Base-by-base conservation (phyloP, 2,888 invertebrate species). In the Conchocele bisecta region DNA sequence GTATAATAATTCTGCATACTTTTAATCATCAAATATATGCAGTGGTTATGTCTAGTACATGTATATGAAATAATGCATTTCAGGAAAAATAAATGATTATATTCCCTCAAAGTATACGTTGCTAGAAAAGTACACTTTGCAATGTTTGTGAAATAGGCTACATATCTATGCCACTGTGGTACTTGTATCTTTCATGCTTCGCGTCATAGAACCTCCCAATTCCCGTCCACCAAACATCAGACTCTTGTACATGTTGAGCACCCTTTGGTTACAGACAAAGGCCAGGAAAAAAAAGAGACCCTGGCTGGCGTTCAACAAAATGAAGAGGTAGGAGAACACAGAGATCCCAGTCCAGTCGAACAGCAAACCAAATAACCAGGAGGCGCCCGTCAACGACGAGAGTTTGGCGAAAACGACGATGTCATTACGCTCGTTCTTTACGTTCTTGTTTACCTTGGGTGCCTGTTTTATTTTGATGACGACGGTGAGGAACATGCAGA, bases 311-410 rank as follows among this genome's bases (percentile, higher is more conserved):
- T 71, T 67, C 31, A 67, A 20, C 9, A 75, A n/a, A 9, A 70
- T 63, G 35, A 64, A 75, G 15, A 75, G 9, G n/a, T 59, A 75
- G 9, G 63, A 57, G 57, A 75, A 59, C 9, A 53, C 58, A 15
- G 24, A 22, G 4, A 41, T 7, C 1, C 50, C 42, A 5, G 66
- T 67, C 50, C 57, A 69, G 24, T 37, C 50, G 37, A 53, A 58
- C 1, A 69, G 26, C 51, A 75, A 66, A 6, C 74, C 74, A 66
- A 75, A 70, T 7, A 69, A 22, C 74, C 66, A 75, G 5, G 66
- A 54, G 13, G 58, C 39, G 4, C 74, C 74, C 15, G 74, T 75
- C 11, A 69, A 31, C 5, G 66, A 54, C 0, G 69, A 69, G 11
- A 75, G 39, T 31, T 75, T 75, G 0, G 61, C 66, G 44, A 66